Evolutionary conservation across 1,140 invertebrate species (phyloP), one percentile per base, ranked within the genome.

Genomic region (Liolophura sinensis): DNA sequence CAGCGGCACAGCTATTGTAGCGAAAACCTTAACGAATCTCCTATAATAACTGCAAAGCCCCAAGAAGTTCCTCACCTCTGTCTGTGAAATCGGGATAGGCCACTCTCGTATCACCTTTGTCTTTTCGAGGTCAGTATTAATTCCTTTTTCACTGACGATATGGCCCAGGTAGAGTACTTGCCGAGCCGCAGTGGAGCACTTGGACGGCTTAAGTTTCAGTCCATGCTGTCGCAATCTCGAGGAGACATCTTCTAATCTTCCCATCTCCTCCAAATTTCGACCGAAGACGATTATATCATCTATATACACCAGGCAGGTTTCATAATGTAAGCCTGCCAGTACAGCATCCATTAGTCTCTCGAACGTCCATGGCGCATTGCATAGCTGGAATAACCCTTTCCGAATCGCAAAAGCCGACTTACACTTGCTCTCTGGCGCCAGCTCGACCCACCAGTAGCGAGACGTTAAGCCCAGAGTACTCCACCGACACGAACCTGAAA

Each of bases 181-280:
- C 20, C 24, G 65, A 50, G 75, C 62, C 20, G 76, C 79, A 67
- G 87, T 86, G 47, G 81, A 62, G 48, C 67, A 71, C 49, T 71
- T 65, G 12, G 16, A 27, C 3, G 60, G 52, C 31, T 72, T 68
- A 1, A 72, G 55, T 50, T 72, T 72, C n/a, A 72, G 51, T 1
- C 64, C 60, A 31, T 50, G 49, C 0, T 24, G 46, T 25, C 22
- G 9, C 0, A 68, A 24, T n/a, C 61, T 22, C 18, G 55, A 7
- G n/a, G 68, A 60, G 3, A 71, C 57, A 25, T 61, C 22, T 15
- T 18, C 52, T 46, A 56, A 55, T 25, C 47, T 54, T 18, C 54
- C 20, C 59, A 65, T 64, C 20, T 64, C 62, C 16, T 64, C 51
- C 54, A 64, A 56, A 9, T 18, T 64, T 18, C 40, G 54, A 12